Evolutionary conservation across 2,113 vertebrate genomes (phyloP), one percentile per base, ranked within the genome.

Genomic region (Verasper variegatus): DNA sequence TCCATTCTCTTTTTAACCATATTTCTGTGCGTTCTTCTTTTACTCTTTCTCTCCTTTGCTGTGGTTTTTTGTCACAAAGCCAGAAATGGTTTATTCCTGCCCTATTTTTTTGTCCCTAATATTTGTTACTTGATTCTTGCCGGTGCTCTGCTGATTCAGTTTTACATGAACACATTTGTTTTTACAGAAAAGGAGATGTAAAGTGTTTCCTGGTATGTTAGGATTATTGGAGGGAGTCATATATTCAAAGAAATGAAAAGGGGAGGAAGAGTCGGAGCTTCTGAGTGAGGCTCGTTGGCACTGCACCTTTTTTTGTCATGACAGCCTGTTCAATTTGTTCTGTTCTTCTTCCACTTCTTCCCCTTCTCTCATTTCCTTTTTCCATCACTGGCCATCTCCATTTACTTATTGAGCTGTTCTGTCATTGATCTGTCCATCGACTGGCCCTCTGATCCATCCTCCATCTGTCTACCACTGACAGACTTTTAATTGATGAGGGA

Each of bases 401-500:
- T 93, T 93, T 91, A 93, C 89, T 92, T 92, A 94, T 94, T 83
- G 93, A 95, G 90, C 88, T 80, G 78, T 92, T 88, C 88, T 86
- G 80, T 70, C 91, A 94, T 94, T 89, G 92, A 94, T 93, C 90
- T 76, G 91, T 79, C 85, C 74, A 94, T 94, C 78, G 91, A 94
- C 86, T 81, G 65, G 76, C 68, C 81, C 83, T 87, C 93, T 92
- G 92, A 93, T 94, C 93, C 91, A 91, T 93, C 92, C 90, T 86
- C 90, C 88, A 93, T 94, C 92, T 87, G 89, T 94, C 94, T 85
- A 75, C 80, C 71, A 80, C 92, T 90, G 93, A 93, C 93, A 94
- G 91, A 91, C 90, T 94, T 94, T 94, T 94, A 94, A 95, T 94
- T 95, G 93, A 95, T 92, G 90, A 83, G 92, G 88, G 88, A 93